Conservation (phyloP, 2,797 vertebrate species). For the Danio aesculapii region DNA sequence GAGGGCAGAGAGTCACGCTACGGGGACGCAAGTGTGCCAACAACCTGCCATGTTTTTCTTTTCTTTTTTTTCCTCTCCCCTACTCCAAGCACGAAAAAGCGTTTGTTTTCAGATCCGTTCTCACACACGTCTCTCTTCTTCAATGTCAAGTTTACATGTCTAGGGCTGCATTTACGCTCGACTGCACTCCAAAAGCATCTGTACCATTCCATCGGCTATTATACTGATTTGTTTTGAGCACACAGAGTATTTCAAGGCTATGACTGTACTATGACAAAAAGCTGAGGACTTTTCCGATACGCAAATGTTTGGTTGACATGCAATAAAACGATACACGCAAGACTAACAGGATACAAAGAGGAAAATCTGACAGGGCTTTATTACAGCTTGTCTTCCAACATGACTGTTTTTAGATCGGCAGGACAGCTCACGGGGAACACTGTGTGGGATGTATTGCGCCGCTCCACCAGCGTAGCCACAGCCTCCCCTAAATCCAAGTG, state of each 20-base stretch:
- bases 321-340: slow-evolving; percentile 55
- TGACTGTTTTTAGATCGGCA: slow-evolving; percentile 78
- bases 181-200: slow-evolving; percentile 11
- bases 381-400: slow-evolving; percentile 73
- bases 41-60: slow-evolving; percentile 17
- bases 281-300: slow-evolving; percentile 42
- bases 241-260: slow-evolving; percentile 12
- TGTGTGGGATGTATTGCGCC: slow-evolving; percentile 70
- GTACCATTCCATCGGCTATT: neutral
- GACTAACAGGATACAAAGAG: slow-evolving; percentile 39
- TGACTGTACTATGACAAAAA: slow-evolving; percentile 38
- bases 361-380: slow-evolving; percentile 38
- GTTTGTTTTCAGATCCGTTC: slow-evolving; percentile 42
- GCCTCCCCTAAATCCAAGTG: slow-evolving; percentile 81
- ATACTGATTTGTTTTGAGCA: slow-evolving; percentile 24
- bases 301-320: slow-evolving; percentile 58
- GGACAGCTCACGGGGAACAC: slow-evolving; percentile 77
- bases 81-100: neutral
- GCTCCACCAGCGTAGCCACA: slow-evolving; percentile 72
- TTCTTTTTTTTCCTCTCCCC: neutral
- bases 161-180: neutral
- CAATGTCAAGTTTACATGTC: neutral
- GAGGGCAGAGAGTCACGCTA: slow-evolving; percentile 66
- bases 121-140: slow-evolving; percentile 18
- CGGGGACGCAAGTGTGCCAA: slow-evolving; percentile 49